Conservation (phyloP, 2,888 invertebrate genomes). For the Limnephilus rhombicus region DNA sequence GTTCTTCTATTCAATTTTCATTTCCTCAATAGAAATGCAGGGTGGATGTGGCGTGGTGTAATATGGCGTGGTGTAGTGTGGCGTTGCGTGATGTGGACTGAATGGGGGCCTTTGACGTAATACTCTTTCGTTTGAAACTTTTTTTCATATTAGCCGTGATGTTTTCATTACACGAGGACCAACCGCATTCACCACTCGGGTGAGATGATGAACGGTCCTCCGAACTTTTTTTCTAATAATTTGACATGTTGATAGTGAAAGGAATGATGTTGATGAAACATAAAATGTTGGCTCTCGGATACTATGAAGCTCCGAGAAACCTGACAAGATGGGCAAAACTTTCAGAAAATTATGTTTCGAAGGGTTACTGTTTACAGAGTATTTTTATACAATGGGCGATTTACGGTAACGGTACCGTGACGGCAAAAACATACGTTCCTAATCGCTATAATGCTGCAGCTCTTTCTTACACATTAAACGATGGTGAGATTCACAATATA, state of each 20-base stretch:
- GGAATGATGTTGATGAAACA: background rate
- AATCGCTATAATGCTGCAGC: too few relatives aligned
- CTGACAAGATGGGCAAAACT: background rate
- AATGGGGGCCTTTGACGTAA: background rate
- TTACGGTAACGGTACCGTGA: too few relatives aligned
- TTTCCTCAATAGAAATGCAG: background rate
- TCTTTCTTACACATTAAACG: too few relatives aligned
- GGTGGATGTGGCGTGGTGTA: background rate
- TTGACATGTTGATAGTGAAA: background rate
- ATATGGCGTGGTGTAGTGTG: too few relatives aligned
- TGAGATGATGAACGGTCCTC: background rate
- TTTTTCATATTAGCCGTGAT: background rate
- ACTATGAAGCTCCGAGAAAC: background rate
- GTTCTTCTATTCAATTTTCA: background rate
- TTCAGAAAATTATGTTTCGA: background rate
- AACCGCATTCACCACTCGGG: too few relatives aligned
- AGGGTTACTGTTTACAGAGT: background rate
- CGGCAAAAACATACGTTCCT: too few relatives aligned
- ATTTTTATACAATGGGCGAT: background rate
- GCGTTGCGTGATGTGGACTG: too few relatives aligned
- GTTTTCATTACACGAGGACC: too few relatives aligned
- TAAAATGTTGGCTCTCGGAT: background rate
- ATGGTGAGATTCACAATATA: too few relatives aligned
- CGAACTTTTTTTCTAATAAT: background rate
- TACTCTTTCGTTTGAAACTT: background rate